phyloP scores from a whole-genome alignment of 2,888 invertebrate species.

The Panzeria rudis region DNA sequence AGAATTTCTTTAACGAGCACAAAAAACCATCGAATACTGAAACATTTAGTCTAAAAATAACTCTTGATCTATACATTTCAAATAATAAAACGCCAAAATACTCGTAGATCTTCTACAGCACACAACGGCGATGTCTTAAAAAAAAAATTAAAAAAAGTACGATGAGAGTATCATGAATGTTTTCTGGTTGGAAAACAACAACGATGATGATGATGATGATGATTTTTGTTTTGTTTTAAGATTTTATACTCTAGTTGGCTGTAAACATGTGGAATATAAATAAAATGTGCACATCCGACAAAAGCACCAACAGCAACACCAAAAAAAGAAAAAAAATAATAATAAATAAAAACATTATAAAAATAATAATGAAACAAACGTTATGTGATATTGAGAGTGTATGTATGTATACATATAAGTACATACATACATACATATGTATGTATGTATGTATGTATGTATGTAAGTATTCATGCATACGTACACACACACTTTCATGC shows the following conservation, averaged over 20 bases:
- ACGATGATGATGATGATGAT: constrained; percentile 15
- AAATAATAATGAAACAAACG: constrained; percentile 53
- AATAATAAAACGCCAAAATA: constrained; percentile 63
- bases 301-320: constrained; percentile 45
- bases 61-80: constrained; percentile 68
- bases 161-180: constrained; percentile 39
- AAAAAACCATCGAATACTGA: constrained; percentile 38
- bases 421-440: background rate
- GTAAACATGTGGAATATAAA: constrained; percentile 63
- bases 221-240: constrained; percentile 1
- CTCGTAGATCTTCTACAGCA: constrained; percentile 65
- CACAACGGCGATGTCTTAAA: constrained; percentile 51
- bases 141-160: background rate
- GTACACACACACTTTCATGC: background rate
- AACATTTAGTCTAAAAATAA: constrained; percentile 68
- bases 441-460: background rate
- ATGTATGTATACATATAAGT: background rate
- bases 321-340: constrained; percentile 4
- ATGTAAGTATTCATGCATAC: background rate
- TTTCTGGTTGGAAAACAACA: constrained; percentile 9
- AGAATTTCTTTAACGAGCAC: constrained; percentile 37
- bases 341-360: background rate
- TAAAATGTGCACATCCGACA: constrained; percentile 60
- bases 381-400: constrained; percentile 37
- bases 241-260: constrained; percentile 42